phyloP scores from a whole-genome alignment of 92 coral and sea anemone species.

The Paragorgia papillata region DNA sequence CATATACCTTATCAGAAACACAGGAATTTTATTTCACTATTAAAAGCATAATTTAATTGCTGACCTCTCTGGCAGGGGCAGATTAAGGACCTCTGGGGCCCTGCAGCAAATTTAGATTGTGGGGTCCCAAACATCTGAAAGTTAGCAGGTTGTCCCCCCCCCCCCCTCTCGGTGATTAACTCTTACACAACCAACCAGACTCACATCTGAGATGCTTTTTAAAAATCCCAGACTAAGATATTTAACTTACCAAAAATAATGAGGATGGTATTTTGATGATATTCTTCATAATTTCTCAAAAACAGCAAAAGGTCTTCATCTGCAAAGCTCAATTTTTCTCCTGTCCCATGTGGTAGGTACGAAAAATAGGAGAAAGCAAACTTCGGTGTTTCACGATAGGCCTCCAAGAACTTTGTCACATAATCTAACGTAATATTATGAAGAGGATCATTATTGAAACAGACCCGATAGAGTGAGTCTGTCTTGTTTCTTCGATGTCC shows the following conservation, averaged over 20 bases:
- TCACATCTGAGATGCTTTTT: too few species aligned
- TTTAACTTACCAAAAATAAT: conserved; percentile 70
- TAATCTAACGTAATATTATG: conserved; percentile 74
- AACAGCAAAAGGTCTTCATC: conserved; percentile 70
- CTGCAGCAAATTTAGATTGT: too few species aligned
- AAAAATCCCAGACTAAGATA: too few species aligned
- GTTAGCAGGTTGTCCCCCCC: too few species aligned
- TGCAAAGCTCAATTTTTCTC: conserved; percentile 74
- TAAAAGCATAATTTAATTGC: too few species aligned
- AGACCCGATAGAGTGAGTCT: conserved; percentile 55
- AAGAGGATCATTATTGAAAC: conserved; percentile 63
- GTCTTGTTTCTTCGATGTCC: conserved; percentile 53
- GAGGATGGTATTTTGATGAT: conserved; percentile 63
- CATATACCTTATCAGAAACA: too few species aligned
- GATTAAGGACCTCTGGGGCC: too few species aligned
- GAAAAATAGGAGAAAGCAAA: conserved; percentile 75
- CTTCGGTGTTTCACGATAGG: conserved; percentile 64
- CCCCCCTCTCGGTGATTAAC: too few species aligned
- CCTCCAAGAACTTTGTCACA: conserved; percentile 55
- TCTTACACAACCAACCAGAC: too few species aligned
- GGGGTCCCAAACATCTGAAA: too few species aligned
- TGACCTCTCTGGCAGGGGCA: too few species aligned
- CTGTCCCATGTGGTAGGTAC: conserved; percentile 76
- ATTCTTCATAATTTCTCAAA: conserved; percentile 54
- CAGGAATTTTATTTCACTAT: too few species aligned